Evolutionary conservation across 2,113 vertebrate species (phyloP), one percentile per base, ranked within the genome.

Genomic region (Acrocephalus arundinaceus): DNA sequence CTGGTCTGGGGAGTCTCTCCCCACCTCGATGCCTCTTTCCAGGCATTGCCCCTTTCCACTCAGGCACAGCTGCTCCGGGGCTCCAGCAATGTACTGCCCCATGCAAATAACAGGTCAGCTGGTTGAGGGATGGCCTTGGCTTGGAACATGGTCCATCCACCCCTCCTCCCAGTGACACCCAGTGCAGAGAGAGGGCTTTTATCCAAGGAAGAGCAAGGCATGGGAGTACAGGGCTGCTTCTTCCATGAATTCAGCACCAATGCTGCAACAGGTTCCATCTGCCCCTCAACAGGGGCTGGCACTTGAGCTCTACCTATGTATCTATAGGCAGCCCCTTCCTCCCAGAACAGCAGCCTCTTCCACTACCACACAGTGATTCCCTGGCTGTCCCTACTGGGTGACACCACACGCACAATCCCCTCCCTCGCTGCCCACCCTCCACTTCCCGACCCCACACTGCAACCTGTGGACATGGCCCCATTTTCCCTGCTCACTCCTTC

Each of bases 401-500:
- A 52, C 81, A 58, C 24, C 15, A 4, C n/a, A 22, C 28, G 28
- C 66, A 9, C 20, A 0, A 2, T 9, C 15, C 37, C 13, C 41
- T 4, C 10, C 59, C 23, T 61, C 12, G 0, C 85, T 41, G 59
- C 66, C 76, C 93, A 31, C 30, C 71, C 80, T 68, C 13, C 92
- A 61, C 85, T 35, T 73, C 85, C 79, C 2, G 0, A 43, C 80
- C 37, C 74, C 28, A 10, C 10, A 0, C 90, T 48, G 19, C 7
- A 0, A 59, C 87, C 65, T 58, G 17, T n/a, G 0, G 89, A 19
- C 33, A 3, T 0, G 2, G 63, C 51, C 15, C 73, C 1, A 0
- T 63, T 49, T 66, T 66, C 20, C 41, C 67, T 0, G 0, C 61
- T 62, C 1, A 0, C 16, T 59, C 57, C 27, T 35, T 33, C 31